Evolutionary conservation across 2,113 vertebrate species (phyloP), one percentile per base, ranked within the genome.

Genomic region (Centropristis striata): DNA sequence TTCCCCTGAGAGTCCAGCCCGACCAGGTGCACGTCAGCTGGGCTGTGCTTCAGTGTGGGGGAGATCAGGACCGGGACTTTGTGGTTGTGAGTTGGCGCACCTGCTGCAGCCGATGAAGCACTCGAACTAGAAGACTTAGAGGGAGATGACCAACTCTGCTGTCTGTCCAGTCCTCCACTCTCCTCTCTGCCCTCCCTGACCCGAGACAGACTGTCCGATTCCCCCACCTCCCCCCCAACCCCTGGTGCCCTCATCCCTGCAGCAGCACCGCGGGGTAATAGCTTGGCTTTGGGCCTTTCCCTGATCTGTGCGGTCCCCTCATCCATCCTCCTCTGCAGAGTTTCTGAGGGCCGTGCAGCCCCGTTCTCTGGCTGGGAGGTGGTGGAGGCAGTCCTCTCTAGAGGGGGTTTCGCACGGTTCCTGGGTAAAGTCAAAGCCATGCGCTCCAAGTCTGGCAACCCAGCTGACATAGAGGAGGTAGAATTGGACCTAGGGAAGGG

Each of bases 21-120:
- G 39, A 99, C 97, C 66, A 98, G 95, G 93, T 98, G 98, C 86
- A 96, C 96, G 0, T 98, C 98, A 2, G 96, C 96, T 39, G 97
- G 94, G 91, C 95, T 95, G 90, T 98, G 96, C 94, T 98, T 98
- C 82, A 97, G 92, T 32, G 98, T 98, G 70, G 98, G 98, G 8
- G 98, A 99, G 92, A 99, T 99, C 59, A 99, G 95, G 75, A 99
- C 98, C 1, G 98, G 98, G 91, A 99, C 98, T 96, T 99, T 99
- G 95, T 99, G 98, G 93, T 98, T 99, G 90, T 99, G 98, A 80
- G 97, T 92, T 3, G 79, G 81, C 16, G 72, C 83, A 5, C 87
- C 87, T 32, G 80, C 93, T 54, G 96, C 59, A 21, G 81, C 93
- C 27, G 96, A 93, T 71, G 94, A 90, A 65, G 95, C 90, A 65